Evolutionary conservation across 2,113 vertebrate genomes (phyloP).

Genomic region (Microtus richardsoni): DNA sequence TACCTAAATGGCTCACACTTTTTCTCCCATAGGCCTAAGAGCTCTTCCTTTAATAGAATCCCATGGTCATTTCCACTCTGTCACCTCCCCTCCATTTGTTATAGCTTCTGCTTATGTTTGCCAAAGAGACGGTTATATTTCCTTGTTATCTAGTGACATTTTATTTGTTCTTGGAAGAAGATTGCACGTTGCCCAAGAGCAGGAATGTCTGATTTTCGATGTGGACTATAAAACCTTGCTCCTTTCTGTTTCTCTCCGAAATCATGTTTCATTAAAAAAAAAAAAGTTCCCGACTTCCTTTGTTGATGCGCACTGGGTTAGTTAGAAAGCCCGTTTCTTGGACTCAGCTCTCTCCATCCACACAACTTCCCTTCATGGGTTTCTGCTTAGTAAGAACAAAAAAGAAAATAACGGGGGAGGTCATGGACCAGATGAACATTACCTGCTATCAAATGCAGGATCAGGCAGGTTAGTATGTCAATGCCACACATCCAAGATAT

Average conservation of each 20-base stretch:
- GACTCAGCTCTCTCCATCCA: slow-evolving; percentile 18
- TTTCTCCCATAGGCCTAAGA: not conserved
- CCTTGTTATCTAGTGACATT: slow-evolving; percentile 57
- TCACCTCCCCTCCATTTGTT: not conserved
- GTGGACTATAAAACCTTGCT: not conserved
- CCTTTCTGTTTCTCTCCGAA: not conserved
- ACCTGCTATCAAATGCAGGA: slow-evolving; percentile 63
- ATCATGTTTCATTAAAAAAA: not conserved
- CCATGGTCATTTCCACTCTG: not conserved
- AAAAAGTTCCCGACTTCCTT: not conserved
- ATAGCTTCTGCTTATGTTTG: not conserved
- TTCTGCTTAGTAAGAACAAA: slow-evolving; percentile 22
- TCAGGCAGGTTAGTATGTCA: slow-evolving; percentile 4
- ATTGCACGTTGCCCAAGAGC: not conserved
- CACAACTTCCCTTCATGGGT: not conserved
- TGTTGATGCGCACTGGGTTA: not conserved
- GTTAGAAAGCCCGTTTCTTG: not conserved
- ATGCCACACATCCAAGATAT: slow-evolving; percentile 46
- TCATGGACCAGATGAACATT: not conserved
- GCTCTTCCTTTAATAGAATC: not conserved
- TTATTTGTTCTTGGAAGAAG: slow-evolving; percentile 29
- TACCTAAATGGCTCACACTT: not conserved
- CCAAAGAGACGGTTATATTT: slow-evolving; percentile 36
- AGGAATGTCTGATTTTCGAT: slow-evolving; percentile 36
- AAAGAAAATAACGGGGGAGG: not conserved